Conservation (phyloP, 1,140 invertebrate genomes). For the Notospermus geniculatus region DNA sequence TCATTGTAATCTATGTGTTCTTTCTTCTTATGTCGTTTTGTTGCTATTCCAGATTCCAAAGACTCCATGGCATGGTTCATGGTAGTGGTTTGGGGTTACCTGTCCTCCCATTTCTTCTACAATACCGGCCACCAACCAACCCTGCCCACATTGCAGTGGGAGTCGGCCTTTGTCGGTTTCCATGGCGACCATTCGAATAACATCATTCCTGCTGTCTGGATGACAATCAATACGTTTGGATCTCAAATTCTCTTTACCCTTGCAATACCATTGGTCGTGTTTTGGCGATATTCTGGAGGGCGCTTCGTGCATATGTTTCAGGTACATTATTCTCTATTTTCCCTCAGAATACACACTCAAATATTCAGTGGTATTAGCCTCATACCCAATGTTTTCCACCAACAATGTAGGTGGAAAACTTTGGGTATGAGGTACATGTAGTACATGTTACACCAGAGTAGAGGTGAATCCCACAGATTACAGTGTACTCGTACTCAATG, state of each 20-base stretch:
- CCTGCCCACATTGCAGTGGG: slow-evolving; percentile 85
- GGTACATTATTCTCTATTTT: no score
- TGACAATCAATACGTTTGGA: slow-evolving; percentile 58
- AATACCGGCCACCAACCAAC: slow-evolving; percentile 88
- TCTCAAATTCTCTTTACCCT: slow-evolving; percentile 60
- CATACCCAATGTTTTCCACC: no score
- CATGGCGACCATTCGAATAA: slow-evolving; percentile 65
- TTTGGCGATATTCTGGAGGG: slow-evolving; percentile 65
- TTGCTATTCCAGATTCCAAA: slow-evolving; percentile 2
- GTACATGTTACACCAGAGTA: no score
- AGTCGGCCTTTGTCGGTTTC: slow-evolving; percentile 75
- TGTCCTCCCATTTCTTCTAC: slow-evolving; percentile 83
- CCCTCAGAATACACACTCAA: no score
- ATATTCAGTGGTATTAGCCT: no score
- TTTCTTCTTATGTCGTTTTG: neutral
- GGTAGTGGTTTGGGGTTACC: slow-evolving; percentile 36
- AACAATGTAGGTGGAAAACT: no score
- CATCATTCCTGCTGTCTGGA: slow-evolving; percentile 52
- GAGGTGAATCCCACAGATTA: no score
- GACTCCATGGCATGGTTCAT: slow-evolving; percentile 23
- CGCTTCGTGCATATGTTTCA: neutral
- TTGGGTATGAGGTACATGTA: no score
- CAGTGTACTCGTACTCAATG: no score
- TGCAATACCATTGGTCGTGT: slow-evolving; percentile 72
- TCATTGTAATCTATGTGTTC: no score